Evolutionary conservation across 2,113 vertebrate species (phyloP), one percentile per base, ranked within the genome.

Genomic region (Zosterops lateralis): DNA sequence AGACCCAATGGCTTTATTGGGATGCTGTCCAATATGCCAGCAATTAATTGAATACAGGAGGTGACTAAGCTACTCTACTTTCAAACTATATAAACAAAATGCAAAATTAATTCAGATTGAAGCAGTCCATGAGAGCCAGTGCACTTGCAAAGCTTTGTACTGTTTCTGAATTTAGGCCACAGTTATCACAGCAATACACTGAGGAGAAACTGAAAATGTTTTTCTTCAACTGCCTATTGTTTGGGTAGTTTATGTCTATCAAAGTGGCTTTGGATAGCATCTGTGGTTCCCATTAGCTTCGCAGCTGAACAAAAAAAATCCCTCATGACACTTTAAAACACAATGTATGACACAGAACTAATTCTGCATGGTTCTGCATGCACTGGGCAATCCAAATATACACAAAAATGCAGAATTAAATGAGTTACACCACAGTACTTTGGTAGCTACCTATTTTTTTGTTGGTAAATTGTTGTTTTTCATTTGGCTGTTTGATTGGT

Each of bases 11-110:
- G 64, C 38, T 92, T 95, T 73, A 89, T 84, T 84, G 78, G 84
- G 82, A 94, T 93, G 81, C 85, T 79, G 67, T 89, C 84, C 89
- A 93, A 92, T 36, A 51, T 82, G 62, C 66, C 74, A 91, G 78
- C 34, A 91, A 92, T 95, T 94, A 91, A 91, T 45, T 87, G 75
- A 40, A 91, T 91, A 45, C 77, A 56, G 67, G 56, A 89, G 57
- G 70, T 76, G 84, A 79, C 58, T 73, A 73, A 89, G 50, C 66
- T 73, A 85, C 10, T 68, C 78, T 83, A 40, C 50, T 73, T 89
- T 70, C 54, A 73, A 92, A 47, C 36, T 24, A 14, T n/a, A 57
- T 47, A 91, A 93, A 89, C 62, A 87, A 82, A 92, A 58, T 5
- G 4, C 18, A 71, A 70, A 91, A 89, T 62, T 82, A 95, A 96